These are phyloP conservation scores for Arctopsyche grandis DNA, from an alignment of 1,140 invertebrate genomes.

Conservation along the genomic window DNA sequence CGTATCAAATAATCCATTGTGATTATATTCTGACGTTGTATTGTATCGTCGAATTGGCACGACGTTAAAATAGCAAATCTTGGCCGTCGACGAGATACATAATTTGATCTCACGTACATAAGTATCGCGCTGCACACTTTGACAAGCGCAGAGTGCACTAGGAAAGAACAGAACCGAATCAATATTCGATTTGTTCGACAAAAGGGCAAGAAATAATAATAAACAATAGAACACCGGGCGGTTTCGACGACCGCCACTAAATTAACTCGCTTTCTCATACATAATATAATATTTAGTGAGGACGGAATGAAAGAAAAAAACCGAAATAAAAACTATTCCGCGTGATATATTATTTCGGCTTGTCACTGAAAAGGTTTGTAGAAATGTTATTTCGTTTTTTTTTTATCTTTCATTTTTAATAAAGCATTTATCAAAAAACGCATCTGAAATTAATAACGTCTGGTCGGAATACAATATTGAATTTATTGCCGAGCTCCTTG, in stretches of 20 bases:
- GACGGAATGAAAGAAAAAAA: slow-evolving; percentile 2
- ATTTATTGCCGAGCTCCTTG: no score
- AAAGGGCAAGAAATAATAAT: slow-evolving; percentile 37
- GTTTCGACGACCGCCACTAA: slow-evolving; percentile 36
- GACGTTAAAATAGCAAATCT: no score
- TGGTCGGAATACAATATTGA: neutral
- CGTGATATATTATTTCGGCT: slow-evolving; percentile 50
- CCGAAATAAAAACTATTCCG: slow-evolving; percentile 34
- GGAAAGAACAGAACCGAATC: slow-evolving; percentile 6
- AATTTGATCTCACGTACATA: no score
- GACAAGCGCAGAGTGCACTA: neutral
- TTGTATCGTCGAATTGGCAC: no score
- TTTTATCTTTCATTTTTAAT: neutral
- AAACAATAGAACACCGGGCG: slow-evolving; percentile 41
- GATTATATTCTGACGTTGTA: no score
- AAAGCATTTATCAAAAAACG: neutral
- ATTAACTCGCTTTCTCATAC: slow-evolving; percentile 37
- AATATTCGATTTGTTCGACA: slow-evolving; percentile 30
- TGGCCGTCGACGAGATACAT: no score
- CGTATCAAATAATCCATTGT: no score
- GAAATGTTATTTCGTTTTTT: slow-evolving; percentile 14
- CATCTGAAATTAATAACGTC: slow-evolving; percentile 12
- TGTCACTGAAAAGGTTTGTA: slow-evolving; percentile 44
- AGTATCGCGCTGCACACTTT: neutral
- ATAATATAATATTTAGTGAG: slow-evolving; percentile 6